Percentiles rank a stretch among this genome's conserved stretches.
phyloP scores from a whole-genome alignment of 1,140 invertebrate species.

The Drosophila eugracilis region DNA sequence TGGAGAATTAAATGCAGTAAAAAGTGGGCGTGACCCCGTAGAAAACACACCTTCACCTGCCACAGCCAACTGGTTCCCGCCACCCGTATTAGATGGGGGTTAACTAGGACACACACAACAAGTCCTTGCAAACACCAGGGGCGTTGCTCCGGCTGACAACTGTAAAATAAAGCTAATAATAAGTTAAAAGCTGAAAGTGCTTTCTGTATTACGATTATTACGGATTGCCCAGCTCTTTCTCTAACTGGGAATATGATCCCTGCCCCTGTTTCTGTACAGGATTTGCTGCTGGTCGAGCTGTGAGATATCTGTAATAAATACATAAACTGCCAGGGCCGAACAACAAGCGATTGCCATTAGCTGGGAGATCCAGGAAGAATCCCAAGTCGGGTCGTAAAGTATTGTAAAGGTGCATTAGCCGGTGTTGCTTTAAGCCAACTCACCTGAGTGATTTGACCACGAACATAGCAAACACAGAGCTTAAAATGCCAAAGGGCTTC shows the following conservation, averaged over 20 bases:
- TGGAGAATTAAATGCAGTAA: constrained; percentile 83
- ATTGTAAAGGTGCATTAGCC: constrained; percentile 59
- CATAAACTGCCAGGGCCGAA: constrained; percentile 50
- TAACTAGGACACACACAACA: constrained; percentile 45
- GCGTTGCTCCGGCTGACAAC: constrained; percentile 64
- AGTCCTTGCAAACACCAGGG: constrained; percentile 52
- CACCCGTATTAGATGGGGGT: constrained; percentile 18
- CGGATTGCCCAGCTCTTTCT: constrained; percentile 45
- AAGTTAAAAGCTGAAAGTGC: constrained; percentile 82
- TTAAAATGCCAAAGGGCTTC: constrained; percentile 27
- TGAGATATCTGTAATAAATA: constrained; percentile 65
- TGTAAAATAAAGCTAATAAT: constrained; percentile 79
- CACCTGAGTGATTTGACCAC: constrained; percentile 17
- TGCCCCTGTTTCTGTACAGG: constrained; percentile 6
- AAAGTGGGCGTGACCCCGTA: constrained; percentile 69
- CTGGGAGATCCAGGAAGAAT: constrained; percentile 5
- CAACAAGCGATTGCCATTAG: constrained; percentile 43
- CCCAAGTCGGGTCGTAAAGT: constrained; percentile 51
- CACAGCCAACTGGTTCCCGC: too few relatives aligned
- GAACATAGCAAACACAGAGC: constrained; percentile 5
- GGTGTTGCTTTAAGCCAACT: constrained; percentile 47
- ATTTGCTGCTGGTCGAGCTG: constrained; percentile 42
- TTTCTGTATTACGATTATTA: constrained; percentile 79
- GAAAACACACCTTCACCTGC: constrained; percentile 72
- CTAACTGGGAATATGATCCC: constrained; percentile 33